These are phyloP conservation scores for Caenorhabditis remanei DNA, from an alignment of 1,140 invertebrate genomes.

Conservation along the genomic window DNA sequence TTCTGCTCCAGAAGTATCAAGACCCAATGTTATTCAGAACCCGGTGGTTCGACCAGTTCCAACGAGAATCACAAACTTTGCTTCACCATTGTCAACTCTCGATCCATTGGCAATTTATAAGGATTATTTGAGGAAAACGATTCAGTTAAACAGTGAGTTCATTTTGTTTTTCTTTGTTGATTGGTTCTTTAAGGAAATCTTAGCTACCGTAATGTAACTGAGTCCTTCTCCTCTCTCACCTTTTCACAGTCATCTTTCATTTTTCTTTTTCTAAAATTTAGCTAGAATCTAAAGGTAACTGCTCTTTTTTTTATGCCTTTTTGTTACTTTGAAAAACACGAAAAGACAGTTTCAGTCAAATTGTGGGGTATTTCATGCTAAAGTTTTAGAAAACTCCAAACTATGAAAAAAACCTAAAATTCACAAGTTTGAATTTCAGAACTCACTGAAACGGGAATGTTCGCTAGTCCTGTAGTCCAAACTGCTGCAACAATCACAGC, in stretches of 20 bases:
- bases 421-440: background rate
- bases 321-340: too few relatives aligned
- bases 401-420: too few relatives aligned
- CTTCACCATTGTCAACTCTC: constrained; percentile 37
- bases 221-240: too few relatives aligned
- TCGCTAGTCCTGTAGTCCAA: background rate
- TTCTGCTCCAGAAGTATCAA: constrained; percentile 45
- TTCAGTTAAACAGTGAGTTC: constrained; percentile 27
- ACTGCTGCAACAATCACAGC: constrained; percentile 41
- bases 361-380: too few relatives aligned
- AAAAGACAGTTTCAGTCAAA: too few relatives aligned
- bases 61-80: constrained; percentile 7
- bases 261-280: too few relatives aligned
- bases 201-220: background rate
- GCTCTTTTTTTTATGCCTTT: too few relatives aligned
- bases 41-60: constrained; percentile 66
- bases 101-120: constrained; percentile 39
- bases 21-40: constrained; percentile 69
- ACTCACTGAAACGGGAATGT: background rate
- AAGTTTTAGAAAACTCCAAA: too few relatives aligned
- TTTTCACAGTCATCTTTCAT: too few relatives aligned
- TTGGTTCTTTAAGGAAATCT: too few relatives aligned
- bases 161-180: background rate
- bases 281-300: too few relatives aligned
- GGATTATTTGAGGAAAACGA: constrained; percentile 27